Conservation (phyloP, 2,797 vertebrate genomes). For the Yasuhikotakia modesta region DNA sequence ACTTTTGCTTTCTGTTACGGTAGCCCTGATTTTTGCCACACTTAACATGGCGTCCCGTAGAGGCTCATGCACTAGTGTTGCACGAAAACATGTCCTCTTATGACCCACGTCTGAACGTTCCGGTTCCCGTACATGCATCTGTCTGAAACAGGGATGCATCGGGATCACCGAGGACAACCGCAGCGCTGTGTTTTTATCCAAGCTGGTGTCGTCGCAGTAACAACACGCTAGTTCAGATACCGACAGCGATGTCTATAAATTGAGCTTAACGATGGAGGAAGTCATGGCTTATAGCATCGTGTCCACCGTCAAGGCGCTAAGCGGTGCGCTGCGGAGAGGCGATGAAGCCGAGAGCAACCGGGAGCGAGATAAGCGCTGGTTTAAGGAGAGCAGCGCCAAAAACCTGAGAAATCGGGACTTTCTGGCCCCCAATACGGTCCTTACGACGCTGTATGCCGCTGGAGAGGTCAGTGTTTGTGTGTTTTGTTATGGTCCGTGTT, state of each 20-base stretch:
- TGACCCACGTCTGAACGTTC: too few relatives aligned
- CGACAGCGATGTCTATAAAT: constrained; percentile 55
- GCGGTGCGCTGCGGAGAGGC: constrained; percentile 76
- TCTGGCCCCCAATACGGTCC: constrained; percentile 85
- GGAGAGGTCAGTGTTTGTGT: constrained; percentile 79
- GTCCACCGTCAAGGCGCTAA: constrained; percentile 82
- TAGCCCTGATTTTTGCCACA: constrained; percentile 36
- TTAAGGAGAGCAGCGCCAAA: constrained; percentile 89
- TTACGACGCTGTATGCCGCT: constrained; percentile 79
- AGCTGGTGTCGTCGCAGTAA: neutral
- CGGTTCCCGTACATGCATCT: constrained; percentile 34
- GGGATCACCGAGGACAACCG: constrained; percentile 3
- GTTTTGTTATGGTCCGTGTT: neutral
- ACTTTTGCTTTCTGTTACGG: constrained; percentile 41
- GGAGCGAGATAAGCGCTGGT: constrained; percentile 84
- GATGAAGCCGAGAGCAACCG: constrained; percentile 60
- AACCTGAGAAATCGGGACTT: constrained; percentile 91
- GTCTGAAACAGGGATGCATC: constrained; percentile 11
- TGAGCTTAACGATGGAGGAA: constrained; percentile 69
- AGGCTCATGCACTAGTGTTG: constrained; percentile 1
- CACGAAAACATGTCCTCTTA: constrained; percentile 18
- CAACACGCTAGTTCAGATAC: constrained; percentile 22
- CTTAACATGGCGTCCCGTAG: constrained; percentile 49
- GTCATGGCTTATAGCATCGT: constrained; percentile 75
- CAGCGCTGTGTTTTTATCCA: neutral